Evolutionary conservation across 2,888 invertebrate genomes (phyloP).

Genomic region (Leptinotarsa rubiginosa): DNA sequence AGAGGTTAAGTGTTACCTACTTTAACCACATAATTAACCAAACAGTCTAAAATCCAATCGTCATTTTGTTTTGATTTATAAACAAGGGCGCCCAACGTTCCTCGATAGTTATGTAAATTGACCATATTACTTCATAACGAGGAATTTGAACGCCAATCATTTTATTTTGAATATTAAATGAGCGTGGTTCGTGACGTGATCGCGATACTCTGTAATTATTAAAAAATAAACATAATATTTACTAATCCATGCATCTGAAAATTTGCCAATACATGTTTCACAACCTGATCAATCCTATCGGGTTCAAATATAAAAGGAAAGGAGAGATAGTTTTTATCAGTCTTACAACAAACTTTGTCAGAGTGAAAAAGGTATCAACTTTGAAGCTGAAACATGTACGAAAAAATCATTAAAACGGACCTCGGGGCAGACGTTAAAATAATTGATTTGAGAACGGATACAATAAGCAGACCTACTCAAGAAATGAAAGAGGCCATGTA

Average conservation of each 20-base stretch:
- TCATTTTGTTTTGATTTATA: neutral
- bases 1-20: no score
- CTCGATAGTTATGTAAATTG: neutral
- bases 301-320: conserved; percentile 11
- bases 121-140: neutral
- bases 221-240: conserved; percentile 5
- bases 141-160: neutral
- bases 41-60: neutral
- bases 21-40: no score
- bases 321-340: conserved; percentile 1
- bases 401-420: conserved; percentile 56
- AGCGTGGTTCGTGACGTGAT: neutral
- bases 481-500: conserved; percentile 91
- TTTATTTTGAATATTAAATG: neutral
- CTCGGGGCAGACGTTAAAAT: conserved; percentile 60
- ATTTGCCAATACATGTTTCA: conserved; percentile 5
- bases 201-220: conserved; percentile 2
- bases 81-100: no score
- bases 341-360: neutral
- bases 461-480: conserved; percentile 84
- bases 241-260: neutral
- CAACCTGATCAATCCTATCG: neutral
- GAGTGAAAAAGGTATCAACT: neutral
- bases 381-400: conserved; percentile 52
- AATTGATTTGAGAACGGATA: conserved; percentile 93